These are phyloP conservation scores for Rhinichthys klamathensis DNA, from an alignment of 2,113 vertebrate genomes.

Conservation along the genomic window DNA sequence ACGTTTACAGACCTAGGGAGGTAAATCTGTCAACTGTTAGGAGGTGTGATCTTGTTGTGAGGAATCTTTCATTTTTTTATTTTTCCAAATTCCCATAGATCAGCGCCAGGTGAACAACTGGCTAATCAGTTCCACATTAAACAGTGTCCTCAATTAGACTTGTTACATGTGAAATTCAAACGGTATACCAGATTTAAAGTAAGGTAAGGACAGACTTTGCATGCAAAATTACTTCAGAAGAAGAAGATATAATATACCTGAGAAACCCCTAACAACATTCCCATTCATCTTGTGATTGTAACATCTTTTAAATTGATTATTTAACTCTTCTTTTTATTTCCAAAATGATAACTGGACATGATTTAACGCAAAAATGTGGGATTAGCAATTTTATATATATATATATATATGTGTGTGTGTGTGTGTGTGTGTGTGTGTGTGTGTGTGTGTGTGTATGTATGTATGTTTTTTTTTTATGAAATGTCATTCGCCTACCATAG, in stretches of 20 bases:
- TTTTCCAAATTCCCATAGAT: neutral
- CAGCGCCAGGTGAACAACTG: slow-evolving; percentile 32
- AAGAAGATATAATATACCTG: too few relatives aligned
- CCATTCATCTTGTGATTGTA: neutral
- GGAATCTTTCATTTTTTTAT: slow-evolving; percentile 11
- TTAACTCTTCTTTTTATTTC: neutral
- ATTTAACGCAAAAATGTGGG: too few relatives aligned
- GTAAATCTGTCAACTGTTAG: slow-evolving; percentile 40
- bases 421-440: too few relatives aligned
- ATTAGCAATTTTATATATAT: too few relatives aligned
- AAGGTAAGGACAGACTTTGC: neutral
- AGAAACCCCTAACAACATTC: too few relatives aligned
- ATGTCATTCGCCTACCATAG: too few relatives aligned
- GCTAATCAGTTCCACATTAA: slow-evolving; percentile 17
- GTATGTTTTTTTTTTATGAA: too few relatives aligned
- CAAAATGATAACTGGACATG: neutral
- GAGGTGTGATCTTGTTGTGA: slow-evolving; percentile 27
- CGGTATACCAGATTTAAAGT: neutral
- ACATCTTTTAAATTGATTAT: neutral
- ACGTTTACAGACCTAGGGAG: neutral
- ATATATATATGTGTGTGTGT: too few relatives aligned
- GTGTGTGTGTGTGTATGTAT: too few relatives aligned
- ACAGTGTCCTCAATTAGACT: neutral
- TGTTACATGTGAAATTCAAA: neutral
- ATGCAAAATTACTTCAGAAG: neutral